Conservation (phyloP, 1,140 invertebrate species). For the Ditylenchus dipsaci region DNA sequence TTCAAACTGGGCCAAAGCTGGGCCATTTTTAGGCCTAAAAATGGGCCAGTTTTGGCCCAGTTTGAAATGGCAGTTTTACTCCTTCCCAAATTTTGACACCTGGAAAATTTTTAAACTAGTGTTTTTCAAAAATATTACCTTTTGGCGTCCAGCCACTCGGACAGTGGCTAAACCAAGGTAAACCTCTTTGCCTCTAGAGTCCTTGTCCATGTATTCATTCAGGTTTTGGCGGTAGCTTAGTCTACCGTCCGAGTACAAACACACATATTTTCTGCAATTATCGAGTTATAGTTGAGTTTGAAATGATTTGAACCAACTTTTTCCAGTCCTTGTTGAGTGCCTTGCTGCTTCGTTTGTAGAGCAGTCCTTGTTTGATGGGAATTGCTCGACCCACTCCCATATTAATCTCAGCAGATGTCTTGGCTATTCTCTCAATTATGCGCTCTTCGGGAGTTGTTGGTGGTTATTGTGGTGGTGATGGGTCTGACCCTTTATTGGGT, state of each 20-base stretch:
- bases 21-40: too few relatives aligned
- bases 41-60: too few relatives aligned
- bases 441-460: constrained; percentile 24
- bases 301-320: too few relatives aligned
- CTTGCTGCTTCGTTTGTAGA: constrained; percentile 92
- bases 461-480: constrained; percentile 13
- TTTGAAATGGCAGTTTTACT: too few relatives aligned
- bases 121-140: too few relatives aligned
- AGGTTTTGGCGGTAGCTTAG: constrained; percentile 91
- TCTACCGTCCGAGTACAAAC: constrained; percentile 73
- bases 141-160: constrained; percentile 78
- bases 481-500: too few relatives aligned
- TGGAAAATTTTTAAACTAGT: too few relatives aligned
- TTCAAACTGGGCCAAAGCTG: too few relatives aligned
- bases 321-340: constrained; percentile 94
- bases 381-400: constrained; percentile 88
- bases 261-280: constrained; percentile 99
- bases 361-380: constrained; percentile 89
- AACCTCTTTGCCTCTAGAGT: constrained; percentile 88
- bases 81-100: too few relatives aligned
- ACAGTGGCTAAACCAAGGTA: constrained; percentile 90
- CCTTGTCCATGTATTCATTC: constrained; percentile 95
- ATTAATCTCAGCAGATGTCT: constrained; percentile 23
- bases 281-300: too few relatives aligned
- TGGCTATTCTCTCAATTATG: too few relatives aligned